Percentiles rank a stretch among this genome's conserved stretches.
Evolutionary conservation across 92 coral and sea anemone genomes (phyloP).

Genomic region (Actinernus sp.): DNA sequence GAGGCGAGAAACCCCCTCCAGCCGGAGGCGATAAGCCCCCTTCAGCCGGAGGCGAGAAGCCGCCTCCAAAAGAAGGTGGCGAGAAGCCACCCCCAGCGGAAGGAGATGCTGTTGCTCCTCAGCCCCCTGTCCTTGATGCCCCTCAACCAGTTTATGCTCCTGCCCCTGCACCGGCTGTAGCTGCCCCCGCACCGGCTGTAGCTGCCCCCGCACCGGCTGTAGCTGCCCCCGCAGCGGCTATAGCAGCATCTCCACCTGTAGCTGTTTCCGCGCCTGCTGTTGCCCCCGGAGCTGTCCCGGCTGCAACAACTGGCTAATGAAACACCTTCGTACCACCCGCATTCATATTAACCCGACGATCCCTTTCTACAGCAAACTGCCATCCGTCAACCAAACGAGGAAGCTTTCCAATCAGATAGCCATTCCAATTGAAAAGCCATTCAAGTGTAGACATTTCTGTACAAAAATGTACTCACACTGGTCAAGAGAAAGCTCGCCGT

Average conservation of each 20-base stretch:
- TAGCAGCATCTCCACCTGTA: constrained; percentile 4
- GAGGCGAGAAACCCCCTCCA: too few relatives aligned
- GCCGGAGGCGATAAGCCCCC: neutral
- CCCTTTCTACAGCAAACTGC: too few relatives aligned
- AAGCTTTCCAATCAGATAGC: too few relatives aligned
- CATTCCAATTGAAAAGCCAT: too few relatives aligned
- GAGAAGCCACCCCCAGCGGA: neutral
- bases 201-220: neutral
- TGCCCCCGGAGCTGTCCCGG: constrained; percentile 21
- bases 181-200: too few relatives aligned
- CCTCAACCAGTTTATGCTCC: too few relatives aligned
- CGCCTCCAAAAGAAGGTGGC: neutral
- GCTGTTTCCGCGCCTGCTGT: constrained; percentile 18
- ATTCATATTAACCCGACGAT: too few relatives aligned
- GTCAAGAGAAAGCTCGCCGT: too few relatives aligned
- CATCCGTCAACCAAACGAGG: too few relatives aligned
- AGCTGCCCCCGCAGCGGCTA: neutral
- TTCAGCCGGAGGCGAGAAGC: constrained; percentile 8
- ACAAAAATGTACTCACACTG: too few relatives aligned
- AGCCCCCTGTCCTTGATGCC: neutral
- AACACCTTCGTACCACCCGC: too few relatives aligned
- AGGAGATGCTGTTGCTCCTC: neutral
- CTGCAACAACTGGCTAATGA: constrained; percentile 31
- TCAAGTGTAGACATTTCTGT: too few relatives aligned
- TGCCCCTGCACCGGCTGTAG: neutral